These are phyloP conservation scores for Colistium nudipinnis DNA, from an alignment of 2,113 vertebrate species.

Conservation along the genomic window DNA sequence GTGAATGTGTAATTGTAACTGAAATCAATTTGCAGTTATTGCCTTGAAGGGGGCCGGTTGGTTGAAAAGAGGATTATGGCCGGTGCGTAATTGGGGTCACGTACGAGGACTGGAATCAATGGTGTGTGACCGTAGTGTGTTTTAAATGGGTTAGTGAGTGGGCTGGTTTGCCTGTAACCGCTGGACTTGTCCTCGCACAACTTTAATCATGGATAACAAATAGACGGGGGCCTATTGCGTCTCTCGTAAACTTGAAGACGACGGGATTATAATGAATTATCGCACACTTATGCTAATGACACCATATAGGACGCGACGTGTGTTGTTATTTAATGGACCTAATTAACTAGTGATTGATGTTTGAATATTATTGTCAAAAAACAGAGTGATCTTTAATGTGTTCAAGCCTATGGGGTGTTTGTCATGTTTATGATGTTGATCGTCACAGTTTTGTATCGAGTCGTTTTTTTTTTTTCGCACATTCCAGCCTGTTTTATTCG, in stretches of 20 bases:
- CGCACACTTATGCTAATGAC: not conserved
- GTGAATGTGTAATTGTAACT: conserved; percentile 17
- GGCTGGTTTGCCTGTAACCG: not conserved
- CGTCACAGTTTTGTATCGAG: too few species aligned
- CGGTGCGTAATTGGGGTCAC: conserved; percentile 40
- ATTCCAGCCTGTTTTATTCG: not conserved
- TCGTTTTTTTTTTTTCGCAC: not conserved
- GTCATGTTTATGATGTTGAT: not conserved
- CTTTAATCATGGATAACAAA: not conserved
- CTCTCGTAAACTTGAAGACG: not conserved
- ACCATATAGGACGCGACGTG: not conserved
- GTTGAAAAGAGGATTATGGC: conserved; percentile 6
- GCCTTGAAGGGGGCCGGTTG: conserved; percentile 13
- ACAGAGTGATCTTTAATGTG: not conserved
- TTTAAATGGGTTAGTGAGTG: conserved; percentile 10
- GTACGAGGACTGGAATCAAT: conserved; percentile 32
- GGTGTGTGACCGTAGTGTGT: conserved; percentile 10
- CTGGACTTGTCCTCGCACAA: not conserved
- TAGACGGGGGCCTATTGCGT: not conserved
- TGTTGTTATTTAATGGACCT: not conserved
- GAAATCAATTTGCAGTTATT: conserved; percentile 43
- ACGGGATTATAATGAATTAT: not conserved
- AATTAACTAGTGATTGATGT: not conserved
- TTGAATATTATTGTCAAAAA: not conserved
- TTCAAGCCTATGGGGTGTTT: too few species aligned